Conservation (phyloP, 1,140 invertebrate species). For the Pseudobourletiella spinata region DNA sequence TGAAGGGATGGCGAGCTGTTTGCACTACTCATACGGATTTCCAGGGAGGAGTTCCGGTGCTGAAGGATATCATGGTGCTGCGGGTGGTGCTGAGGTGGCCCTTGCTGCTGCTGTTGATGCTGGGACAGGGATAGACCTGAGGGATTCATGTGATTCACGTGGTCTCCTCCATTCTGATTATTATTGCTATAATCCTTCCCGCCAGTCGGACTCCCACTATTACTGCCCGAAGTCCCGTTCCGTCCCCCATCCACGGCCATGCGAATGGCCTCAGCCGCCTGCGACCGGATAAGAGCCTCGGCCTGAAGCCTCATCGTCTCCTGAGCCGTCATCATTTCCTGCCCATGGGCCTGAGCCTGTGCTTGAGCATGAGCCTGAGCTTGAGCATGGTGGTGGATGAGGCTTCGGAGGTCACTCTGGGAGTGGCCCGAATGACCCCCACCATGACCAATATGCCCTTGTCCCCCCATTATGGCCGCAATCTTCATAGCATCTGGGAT, state of each 20-base stretch:
- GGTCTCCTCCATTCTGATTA: conserved; percentile 18
- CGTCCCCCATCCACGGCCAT: conserved; percentile 49
- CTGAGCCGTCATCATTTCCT: conserved; percentile 49
- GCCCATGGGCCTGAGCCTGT: conserved; percentile 37
- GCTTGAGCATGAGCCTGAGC: conserved; percentile 20
- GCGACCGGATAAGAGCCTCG: conserved; percentile 67
- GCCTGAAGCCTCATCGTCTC: conserved; percentile 63
- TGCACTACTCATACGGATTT: conserved; percentile 19
- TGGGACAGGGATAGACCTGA: conserved; percentile 5
- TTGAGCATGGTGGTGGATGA: conserved; percentile 31
- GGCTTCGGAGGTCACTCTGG: conserved; percentile 23
- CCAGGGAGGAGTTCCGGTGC: conserved; percentile 13
- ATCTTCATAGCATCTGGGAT: conserved; percentile 34
- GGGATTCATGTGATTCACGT: conserved; percentile 15
- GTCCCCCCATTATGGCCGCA: conserved; percentile 27
- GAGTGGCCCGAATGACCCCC: conserved; percentile 6
- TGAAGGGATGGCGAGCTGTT: conserved; percentile 7
- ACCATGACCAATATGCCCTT: conserved; percentile 16
- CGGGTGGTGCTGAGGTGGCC: conserved; percentile 11
- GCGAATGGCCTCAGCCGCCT: conserved; percentile 69
- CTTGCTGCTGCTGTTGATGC: conserved; percentile 19
- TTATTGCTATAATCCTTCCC: conserved; percentile 7
- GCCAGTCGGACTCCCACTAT: not conserved
- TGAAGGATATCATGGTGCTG: conserved; percentile 13
- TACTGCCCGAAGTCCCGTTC: conserved; percentile 19